Evolutionary conservation across 2,888 invertebrate species (phyloP), one percentile per base, ranked within the genome.

Genomic region (Synanthedon vespiformis): DNA sequence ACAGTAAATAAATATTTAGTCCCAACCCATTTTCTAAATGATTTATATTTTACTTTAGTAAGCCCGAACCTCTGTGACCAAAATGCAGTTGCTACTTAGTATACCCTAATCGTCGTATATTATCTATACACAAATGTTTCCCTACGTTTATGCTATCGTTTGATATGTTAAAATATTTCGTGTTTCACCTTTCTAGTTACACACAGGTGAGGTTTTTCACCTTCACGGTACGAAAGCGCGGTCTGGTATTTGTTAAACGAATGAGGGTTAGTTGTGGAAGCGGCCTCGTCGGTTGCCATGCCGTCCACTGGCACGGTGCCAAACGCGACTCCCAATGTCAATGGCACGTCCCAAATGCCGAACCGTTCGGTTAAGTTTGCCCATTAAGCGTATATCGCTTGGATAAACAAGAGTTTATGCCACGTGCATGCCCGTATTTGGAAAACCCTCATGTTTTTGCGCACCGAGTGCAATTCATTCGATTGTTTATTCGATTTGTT

Each of bases 271-370:
- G 12, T 48, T 48, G 48, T 48, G 58, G 60, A 71, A 64, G 61
- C 59, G 74, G 74, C 74, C 71, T 74, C 65, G 48, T 58, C 55
- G 48, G 57, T 56, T 57, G 55, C 67, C 61, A 72, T 72, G 74
- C 71, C 64, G 67, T 59, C 59, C 54, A 51, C 49, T 63, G 58
- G 61, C 62, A 54, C 56, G 52, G 40, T 53, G 74, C 80, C 80
- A 79, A 64, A 63, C 64, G 68, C 65, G 64, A 48, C 65, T 67
- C 61, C 65, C 80, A 82, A 80, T 80, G 82, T 80, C 82, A 82
- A 74, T 77, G 77, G 72, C 77, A 74, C 65, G 66, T 60, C 68
- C 69, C 67, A 63, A 72, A 68, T 68, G 69, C 59, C 73, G 63
- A 64, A 56, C 6, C 8, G 48, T 16, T 48, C 22, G 48, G 18